Percentiles rank a stretch among this genome's conserved stretches.
phyloP scores from a whole-genome alignment of 2,797 vertebrate species.

The Sparidentex hasta region DNA sequence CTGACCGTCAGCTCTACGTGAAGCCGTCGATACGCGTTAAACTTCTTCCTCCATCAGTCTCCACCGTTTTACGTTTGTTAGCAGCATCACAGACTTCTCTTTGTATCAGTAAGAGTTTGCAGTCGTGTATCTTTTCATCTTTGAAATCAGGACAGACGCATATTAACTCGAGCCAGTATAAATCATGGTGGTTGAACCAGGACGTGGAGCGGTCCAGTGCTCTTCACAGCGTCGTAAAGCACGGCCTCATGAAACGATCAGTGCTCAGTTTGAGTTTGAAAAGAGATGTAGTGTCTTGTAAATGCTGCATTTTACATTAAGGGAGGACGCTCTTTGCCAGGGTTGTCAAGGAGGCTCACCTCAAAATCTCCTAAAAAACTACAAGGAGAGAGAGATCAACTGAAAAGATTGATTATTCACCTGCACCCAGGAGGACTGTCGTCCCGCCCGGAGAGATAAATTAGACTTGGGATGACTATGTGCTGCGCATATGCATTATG shows the following conservation, averaged over 20 bases:
- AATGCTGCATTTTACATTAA: slow-evolving; percentile 17
- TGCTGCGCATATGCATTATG: background rate
- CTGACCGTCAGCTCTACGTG: too few species aligned
- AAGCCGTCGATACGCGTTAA: too few species aligned
- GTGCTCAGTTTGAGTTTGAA: slow-evolving; percentile 40
- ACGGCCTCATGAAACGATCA: slow-evolving; percentile 54
- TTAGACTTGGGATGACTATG: background rate
- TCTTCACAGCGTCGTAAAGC: slow-evolving; percentile 65
- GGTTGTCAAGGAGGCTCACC: background rate
- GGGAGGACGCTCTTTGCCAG: background rate
- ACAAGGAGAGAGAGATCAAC: background rate
- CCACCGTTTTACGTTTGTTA: background rate
- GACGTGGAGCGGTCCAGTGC: slow-evolving; percentile 36
- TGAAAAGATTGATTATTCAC: slow-evolving; percentile 4
- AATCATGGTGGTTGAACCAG: slow-evolving; percentile 58
- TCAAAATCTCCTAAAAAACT: slow-evolving; percentile 1
- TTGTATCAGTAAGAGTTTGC: background rate
- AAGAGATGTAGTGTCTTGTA: slow-evolving; percentile 1
- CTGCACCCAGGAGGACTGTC: background rate
- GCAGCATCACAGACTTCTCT: background rate
- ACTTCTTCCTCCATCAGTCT: background rate
- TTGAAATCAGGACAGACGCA: slow-evolving; percentile 20
- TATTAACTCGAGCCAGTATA: slow-evolving; percentile 23
- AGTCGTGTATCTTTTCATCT: slow-evolving; percentile 33
- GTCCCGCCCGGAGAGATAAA: background rate